These are phyloP conservation scores for Hycleus cichorii DNA, from an alignment of 1,140 invertebrate genomes.

Conservation along the genomic window DNA sequence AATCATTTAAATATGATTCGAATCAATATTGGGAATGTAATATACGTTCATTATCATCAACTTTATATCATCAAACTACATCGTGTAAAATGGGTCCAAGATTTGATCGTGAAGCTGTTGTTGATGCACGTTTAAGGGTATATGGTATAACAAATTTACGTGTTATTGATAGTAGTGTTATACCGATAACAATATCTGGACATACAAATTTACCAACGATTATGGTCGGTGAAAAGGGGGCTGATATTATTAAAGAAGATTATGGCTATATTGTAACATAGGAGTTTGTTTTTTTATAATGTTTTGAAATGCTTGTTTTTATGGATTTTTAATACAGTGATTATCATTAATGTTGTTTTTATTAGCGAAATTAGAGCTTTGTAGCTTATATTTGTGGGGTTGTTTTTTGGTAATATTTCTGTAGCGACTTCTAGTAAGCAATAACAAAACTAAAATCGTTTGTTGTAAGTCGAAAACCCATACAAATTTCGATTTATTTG, in stretches of 20 bases:
- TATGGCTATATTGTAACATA: neutral
- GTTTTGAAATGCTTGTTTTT: too few species aligned
- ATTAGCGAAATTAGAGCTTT: too few species aligned
- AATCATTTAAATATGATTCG: slow-evolving; percentile 36
- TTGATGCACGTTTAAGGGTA: slow-evolving; percentile 62
- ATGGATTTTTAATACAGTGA: too few species aligned
- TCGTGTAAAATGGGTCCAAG: slow-evolving; percentile 71
- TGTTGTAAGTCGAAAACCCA: too few species aligned
- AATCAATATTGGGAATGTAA: slow-evolving; percentile 68
- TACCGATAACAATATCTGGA: slow-evolving; percentile 58
- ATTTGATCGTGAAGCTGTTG: slow-evolving; percentile 60
- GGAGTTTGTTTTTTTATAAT: too few species aligned
- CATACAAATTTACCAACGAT: slow-evolving; percentile 45
- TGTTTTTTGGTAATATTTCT: too few species aligned
- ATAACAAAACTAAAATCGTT: too few species aligned
- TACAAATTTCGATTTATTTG: too few species aligned
- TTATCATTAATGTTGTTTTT: too few species aligned
- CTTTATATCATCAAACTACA: slow-evolving; percentile 62
- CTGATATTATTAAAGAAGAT: slow-evolving; percentile 47
- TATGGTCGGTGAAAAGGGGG: slow-evolving; percentile 53
- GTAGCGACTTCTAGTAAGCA: too few species aligned
- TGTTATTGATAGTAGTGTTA: slow-evolving; percentile 69
- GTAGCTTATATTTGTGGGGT: too few species aligned
- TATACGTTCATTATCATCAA: slow-evolving; percentile 53
- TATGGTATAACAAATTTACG: slow-evolving; percentile 60